Evolutionary conservation across 1,140 invertebrate genomes (phyloP), one percentile per base, ranked within the genome.

Genomic region (Drosophila equinoxialis): DNA sequence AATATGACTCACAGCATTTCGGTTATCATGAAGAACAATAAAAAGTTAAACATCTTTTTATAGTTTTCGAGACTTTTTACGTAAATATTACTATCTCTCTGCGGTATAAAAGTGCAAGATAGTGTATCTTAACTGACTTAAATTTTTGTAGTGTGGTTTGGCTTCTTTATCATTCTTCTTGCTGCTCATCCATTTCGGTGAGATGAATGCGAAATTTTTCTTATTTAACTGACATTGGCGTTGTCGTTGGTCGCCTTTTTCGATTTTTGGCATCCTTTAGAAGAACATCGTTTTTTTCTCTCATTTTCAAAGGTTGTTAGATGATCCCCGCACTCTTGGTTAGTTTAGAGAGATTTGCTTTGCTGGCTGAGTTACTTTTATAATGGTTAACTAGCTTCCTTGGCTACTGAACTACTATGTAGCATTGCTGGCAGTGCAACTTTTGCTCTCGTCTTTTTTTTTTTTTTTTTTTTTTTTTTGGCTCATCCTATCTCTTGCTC

Each of bases 361-460:
- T 51, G 45, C 45, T 51, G 45, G 45, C 45, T 51, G 45, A 51
- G 17, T 51, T 51, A 45, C 55, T 61, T 65, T 70, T 66, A 66
- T 74, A 68, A 65, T 62, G 51, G 74, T 71, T 77, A 77, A 69
- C 71, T 77, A 74, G 63, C 66, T 30, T 20, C 26, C 23, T 33
- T 10, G 17, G 26, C 71, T 70, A 74, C 71, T 62, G 64, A 60
- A 23, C 20, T 23, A 51, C 45, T 51, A 51, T 51, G 45, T 51
- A 51, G 17, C 45, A 63, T 67, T 67, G 69, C 75, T 73, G 66
- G 70, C 74, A 71, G 63, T 83, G 74, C 83, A 87, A 89, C 80
- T 89, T 83, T 80, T 87, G 83, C 80, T 65, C 67, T 77, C 73
- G 73, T 62, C 73, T 45, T 71, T 68, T 62, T 76, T 66, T 55